These are phyloP conservation scores for Agelastica alni DNA, from an alignment of 2,888 invertebrate species.

Conservation along the genomic window DNA sequence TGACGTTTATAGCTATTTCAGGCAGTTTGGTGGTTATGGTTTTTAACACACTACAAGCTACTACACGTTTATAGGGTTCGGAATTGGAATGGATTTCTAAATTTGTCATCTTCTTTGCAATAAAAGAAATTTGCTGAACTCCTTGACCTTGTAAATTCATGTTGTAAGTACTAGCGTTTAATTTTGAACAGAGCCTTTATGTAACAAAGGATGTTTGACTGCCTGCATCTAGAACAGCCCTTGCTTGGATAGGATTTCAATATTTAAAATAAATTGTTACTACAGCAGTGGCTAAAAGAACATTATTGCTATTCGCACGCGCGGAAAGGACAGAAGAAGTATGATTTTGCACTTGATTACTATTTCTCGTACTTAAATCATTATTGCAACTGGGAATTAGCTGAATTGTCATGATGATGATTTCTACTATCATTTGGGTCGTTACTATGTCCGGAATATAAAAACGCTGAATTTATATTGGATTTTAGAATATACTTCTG, in stretches of 20 bases:
- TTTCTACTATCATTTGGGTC: not conserved
- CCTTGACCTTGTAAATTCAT: not conserved
- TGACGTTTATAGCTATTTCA: slow-evolving; percentile 1
- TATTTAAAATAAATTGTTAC: slow-evolving; percentile 11
- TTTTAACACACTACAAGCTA: slow-evolving; percentile 1
- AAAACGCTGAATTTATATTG: not conserved
- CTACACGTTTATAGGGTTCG: not conserved
- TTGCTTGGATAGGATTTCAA: slow-evolving; percentile 9
- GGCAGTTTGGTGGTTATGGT: not conserved
- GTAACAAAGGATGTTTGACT: slow-evolving; percentile 24
- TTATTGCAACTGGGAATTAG: not conserved
- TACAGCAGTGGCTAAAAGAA: slow-evolving; percentile 21
- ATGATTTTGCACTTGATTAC: not conserved
- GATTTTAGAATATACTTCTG: not conserved
- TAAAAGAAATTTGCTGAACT: not conserved
- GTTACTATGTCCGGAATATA: not conserved
- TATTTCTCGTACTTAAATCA: not conserved
- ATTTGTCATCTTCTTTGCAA: not conserved
- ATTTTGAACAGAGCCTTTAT: slow-evolving; percentile 8
- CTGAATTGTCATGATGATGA: not conserved
- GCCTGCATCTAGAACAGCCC: slow-evolving; percentile 21
- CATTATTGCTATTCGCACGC: slow-evolving; percentile 3
- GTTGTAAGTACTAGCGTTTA: slow-evolving; percentile 1
- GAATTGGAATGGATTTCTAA: not conserved
- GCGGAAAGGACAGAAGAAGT: no score